Evolutionary conservation across 2,888 invertebrate species (phyloP).

Genomic region (Hydriomena furcata): DNA sequence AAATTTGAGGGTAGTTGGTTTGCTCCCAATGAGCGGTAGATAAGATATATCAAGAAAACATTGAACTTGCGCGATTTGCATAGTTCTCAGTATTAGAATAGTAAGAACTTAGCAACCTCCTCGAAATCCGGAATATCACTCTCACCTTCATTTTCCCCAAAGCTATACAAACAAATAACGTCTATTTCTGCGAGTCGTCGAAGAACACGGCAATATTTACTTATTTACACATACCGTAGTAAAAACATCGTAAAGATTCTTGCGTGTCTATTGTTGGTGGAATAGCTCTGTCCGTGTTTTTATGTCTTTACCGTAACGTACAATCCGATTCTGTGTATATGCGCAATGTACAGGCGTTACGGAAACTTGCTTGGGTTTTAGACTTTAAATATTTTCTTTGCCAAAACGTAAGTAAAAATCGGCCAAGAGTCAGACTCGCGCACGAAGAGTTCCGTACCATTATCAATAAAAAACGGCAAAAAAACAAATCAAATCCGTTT

Average conservation of each 20-base stretch:
- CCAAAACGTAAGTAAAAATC: too few relatives aligned
- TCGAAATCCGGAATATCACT: conserved; percentile 13
- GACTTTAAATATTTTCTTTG: background rate
- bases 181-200: conserved; percentile 25
- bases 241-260: conserved; percentile 61
- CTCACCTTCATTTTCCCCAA: conserved; percentile 18
- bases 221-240: conserved; percentile 53
- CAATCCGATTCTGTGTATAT: conserved; percentile 34
- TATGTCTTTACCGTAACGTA: conserved; percentile 44
- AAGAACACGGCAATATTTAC: conserved; percentile 43
- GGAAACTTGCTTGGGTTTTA: conserved; percentile 23
- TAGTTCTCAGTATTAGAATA: too few relatives aligned
- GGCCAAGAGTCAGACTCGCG: too few relatives aligned
- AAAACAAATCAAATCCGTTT: too few relatives aligned
- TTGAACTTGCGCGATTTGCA: too few relatives aligned
- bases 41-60: too few relatives aligned
- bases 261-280: conserved; percentile 54
- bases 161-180: conserved; percentile 25
- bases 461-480: too few relatives aligned
- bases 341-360: conserved; percentile 13
- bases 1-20: too few relatives aligned
- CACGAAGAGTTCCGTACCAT: too few relatives aligned
- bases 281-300: conserved; percentile 48
- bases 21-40: too few relatives aligned
- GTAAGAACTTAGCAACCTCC: conserved; percentile 7